phyloP scores from a whole-genome alignment of 2,797 vertebrate species.

The Acipenser ruthenus region DNA sequence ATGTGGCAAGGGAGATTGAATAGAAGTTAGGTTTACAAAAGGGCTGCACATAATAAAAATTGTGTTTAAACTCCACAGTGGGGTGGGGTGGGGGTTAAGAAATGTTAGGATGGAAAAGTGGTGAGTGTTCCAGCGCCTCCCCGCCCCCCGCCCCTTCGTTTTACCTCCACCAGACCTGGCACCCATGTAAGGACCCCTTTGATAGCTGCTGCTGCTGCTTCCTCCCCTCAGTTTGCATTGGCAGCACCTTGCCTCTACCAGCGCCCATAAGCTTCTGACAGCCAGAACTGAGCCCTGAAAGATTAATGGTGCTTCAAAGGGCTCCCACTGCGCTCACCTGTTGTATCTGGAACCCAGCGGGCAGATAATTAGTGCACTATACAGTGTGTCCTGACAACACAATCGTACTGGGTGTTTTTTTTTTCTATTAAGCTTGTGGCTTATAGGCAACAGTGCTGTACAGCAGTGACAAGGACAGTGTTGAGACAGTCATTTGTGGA shows the following conservation, averaged over 20 bases:
- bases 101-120: conserved; percentile 8
- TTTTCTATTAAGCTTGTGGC: no score
- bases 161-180: conserved; percentile 26
- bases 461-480: no score
- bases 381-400: no score
- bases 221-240: conserved; percentile 51
- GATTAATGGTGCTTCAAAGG: conserved; percentile 50
- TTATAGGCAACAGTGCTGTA: no score
- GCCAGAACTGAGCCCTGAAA: conserved; percentile 27
- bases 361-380: no score
- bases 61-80: background rate
- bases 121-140: conserved; percentile 1
- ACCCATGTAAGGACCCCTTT: conserved; percentile 45
- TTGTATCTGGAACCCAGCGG: no score
- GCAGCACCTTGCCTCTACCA: conserved; percentile 38
- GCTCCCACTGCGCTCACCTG: no score
- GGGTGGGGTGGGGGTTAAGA: conserved; percentile 3
- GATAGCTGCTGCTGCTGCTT: conserved; percentile 31
- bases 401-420: no score
- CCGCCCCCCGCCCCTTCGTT: conserved; percentile 5
- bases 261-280: conserved; percentile 18
- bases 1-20: no score
- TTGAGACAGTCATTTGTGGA: no score
- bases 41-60: conserved; percentile 14
- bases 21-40: conserved; percentile 11